A percentile compares a stretch with the other conserved stretches of the same genome.
These are phyloP conservation scores for Plectropomus leopardus DNA, from an alignment of 2,113 vertebrate species.

Conservation along the genomic window DNA sequence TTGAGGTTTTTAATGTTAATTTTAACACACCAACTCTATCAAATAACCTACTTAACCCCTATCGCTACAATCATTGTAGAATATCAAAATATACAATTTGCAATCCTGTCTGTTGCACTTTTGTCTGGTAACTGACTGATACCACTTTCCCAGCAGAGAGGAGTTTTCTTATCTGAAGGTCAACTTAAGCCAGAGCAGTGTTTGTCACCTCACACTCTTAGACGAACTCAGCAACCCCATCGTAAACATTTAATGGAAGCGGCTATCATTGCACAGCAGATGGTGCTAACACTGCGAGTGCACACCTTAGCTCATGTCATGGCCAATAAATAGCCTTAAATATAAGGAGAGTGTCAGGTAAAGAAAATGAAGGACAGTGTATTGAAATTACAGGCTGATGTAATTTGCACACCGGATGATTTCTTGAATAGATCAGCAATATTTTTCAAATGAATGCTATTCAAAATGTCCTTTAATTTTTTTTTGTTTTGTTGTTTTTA, in stretches of 20 bases:
- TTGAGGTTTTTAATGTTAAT: too few species aligned
- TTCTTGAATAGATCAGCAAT: not conserved
- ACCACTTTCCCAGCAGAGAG: constrained; percentile 34
- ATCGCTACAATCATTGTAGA: constrained; percentile 12
- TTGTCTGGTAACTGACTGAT: constrained; percentile 24
- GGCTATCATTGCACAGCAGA: constrained; percentile 79
- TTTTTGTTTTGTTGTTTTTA: constrained; percentile 1
- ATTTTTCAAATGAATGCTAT: constrained; percentile 2
- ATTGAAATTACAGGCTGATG: constrained; percentile 42
- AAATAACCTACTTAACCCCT: constrained; percentile 11
- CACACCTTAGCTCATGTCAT: constrained; percentile 48
- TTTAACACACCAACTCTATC: not conserved
- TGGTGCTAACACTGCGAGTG: constrained; percentile 66
- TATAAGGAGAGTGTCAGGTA: constrained; percentile 57
- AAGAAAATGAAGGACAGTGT: constrained; percentile 44
- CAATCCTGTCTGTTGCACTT: constrained; percentile 24
- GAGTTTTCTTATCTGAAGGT: constrained; percentile 76
- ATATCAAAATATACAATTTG: constrained; percentile 36
- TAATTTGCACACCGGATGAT: not conserved
- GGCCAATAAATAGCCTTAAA: constrained; percentile 71
- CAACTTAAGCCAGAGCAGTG: constrained; percentile 53
- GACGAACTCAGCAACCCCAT: constrained; percentile 54
- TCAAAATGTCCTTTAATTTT: constrained; percentile 3
- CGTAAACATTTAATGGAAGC: constrained; percentile 78
- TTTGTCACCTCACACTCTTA: constrained; percentile 66